phyloP scores from a whole-genome alignment of 2,888 invertebrate genomes.

The Apamea anceps region DNA sequence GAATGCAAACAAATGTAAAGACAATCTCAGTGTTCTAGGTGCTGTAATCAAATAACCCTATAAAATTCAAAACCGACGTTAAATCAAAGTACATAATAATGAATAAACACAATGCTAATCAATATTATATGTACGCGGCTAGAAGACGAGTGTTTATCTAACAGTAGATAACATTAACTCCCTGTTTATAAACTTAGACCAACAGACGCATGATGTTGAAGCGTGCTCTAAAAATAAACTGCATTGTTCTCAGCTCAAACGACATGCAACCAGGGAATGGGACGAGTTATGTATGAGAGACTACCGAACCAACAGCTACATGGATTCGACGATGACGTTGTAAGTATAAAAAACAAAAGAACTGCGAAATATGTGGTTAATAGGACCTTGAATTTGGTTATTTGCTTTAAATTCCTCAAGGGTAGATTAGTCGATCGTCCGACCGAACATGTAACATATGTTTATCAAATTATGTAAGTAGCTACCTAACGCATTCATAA shows the following conservation, averaged over 20 bases:
- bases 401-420: constrained; percentile 33
- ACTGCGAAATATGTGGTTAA: not conserved
- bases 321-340: constrained; percentile 97
- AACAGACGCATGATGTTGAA: constrained; percentile 18
- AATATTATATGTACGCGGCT: constrained; percentile 1
- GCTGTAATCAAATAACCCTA: not conserved
- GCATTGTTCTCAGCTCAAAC: constrained; percentile 93
- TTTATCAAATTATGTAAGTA: constrained; percentile 20
- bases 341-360: constrained; percentile 81
- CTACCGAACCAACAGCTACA: constrained; percentile 97
- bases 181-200: constrained; percentile 23
- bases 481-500: not conserved
- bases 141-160: constrained; percentile 16
- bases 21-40: not conserved
- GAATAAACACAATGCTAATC: not conserved
- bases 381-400: not conserved
- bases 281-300: constrained; percentile 96
- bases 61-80: not conserved
- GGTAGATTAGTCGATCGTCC: constrained; percentile 10
- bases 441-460: constrained; percentile 1
- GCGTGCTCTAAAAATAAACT: constrained; percentile 33
- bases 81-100: constrained; percentile 10
- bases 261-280: constrained; percentile 97
- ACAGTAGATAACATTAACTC: constrained; percentile 24
- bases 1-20: not conserved